Evolutionary conservation across 2,113 vertebrate species (phyloP), one percentile per base, ranked within the genome.

Genomic region (Dicaeum eximium): DNA sequence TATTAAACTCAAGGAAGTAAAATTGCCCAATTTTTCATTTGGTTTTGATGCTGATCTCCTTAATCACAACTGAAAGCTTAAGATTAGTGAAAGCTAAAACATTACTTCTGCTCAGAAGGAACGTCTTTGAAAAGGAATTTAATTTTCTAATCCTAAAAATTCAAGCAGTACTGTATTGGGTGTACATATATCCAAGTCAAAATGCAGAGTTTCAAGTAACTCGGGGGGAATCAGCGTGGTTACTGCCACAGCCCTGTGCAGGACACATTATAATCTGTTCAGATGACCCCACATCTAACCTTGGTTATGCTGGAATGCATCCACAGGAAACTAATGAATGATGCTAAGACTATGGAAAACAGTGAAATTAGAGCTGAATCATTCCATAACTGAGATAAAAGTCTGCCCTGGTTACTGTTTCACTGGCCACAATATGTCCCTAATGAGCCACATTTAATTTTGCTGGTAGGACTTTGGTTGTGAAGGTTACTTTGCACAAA

Each of bases 1-100:
- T 96, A 93, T 90, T 94, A 82, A 90, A 69, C 50, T 94, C 91
- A 86, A 91, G 23, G 72, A 78, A 80, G 69, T 80, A 74, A 92
- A 95, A 81, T 74, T 2, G 33, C 61, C 93, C 37, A 24, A 48
- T 91, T 95, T 95, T 86, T 95, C 40, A 44, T 92, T 95, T 93
- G n/a, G 12, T 90, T 95, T 66, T 95, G 67, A 71, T 88, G 53
- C 57, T 78, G 64, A 88, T 91, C 57, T 93, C 88, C 45, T 96
- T 95, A 95, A 90, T 91, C 82, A 64, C 85, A 80, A 35, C 72
- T 65, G 66, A 95, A 96, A 93, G 61, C 30, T 93, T 70, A 72
- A 92, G 65, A 75, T 66, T 92, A 72, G 61, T 80, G 58, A 90
- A 81, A 90, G 33, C 66, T 93, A 81, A 96, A 95, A 88, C 60